Evolutionary conservation across 1,140 invertebrate genomes (phyloP), one percentile per base, ranked within the genome.

Genomic region (Sminthurinus signatus): DNA sequence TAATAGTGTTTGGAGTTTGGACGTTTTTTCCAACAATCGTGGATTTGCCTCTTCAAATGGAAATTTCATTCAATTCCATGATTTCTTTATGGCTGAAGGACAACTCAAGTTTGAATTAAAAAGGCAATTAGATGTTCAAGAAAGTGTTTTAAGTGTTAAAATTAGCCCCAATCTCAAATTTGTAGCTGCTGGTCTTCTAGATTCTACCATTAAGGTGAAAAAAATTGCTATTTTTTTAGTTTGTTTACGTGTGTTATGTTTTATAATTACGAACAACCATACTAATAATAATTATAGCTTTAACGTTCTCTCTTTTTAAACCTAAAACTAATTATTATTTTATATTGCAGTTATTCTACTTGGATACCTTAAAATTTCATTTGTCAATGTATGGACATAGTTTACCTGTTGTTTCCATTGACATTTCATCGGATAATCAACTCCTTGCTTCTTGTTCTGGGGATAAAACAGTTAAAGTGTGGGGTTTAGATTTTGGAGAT

Each of bases 401-500:
- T 75, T 78, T 98, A 44, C 96, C 97, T 1, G 91, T 98, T 0
- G 79, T 91, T 0, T 91, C 89, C 73, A 82, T 99, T 81, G 95
- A 98, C 75, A 96, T 99, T 68, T 93, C 89, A 1, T 87, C 86
- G 70, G 96, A 99, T 78, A 91, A 87, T 0, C 84, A 83, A 1
- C 73, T 99, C 1, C 88, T 99, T 64, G 90, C 85, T 1, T 97
- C 96, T 0, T 96, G 95, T 25, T 96, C 94, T 19, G 88, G 88
- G 0, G 97, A 99, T 79, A 83, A 94, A 23, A 96, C 93, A 77
- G 83, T 98, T 3, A 96, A 98, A 81, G 88, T 99, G 66, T 99
- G 96, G 96, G 95, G 96, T 48, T 83, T 99, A 75, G 94, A 98
- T 78, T 99, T 97, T 79, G 97, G 96, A 21, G 95, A 99, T 77